Base-by-base conservation (phyloP, 2,888 invertebrate species). In the Rotaria sp. region DNA sequence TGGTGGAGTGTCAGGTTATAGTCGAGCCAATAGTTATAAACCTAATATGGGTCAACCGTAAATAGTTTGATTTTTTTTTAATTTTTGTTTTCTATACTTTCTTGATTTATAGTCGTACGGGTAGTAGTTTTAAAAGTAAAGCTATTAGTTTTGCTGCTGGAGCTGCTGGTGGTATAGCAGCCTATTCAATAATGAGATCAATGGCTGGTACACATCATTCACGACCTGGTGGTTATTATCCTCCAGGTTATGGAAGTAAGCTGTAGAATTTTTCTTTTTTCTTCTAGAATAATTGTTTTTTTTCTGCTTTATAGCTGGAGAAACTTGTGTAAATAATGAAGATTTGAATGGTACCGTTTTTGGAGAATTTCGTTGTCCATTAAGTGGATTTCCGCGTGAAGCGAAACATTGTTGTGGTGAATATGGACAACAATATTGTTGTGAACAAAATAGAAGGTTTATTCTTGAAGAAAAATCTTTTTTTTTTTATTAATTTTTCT, bases 351-450 rank as follows among this genome's bases (percentile, higher is more conserved):
- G 84, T 15, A 84, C 84, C 1, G 2, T 1, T 30, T 84, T 84
- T 18, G 84, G 84, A 41, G 2, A n/a, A 84, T 84, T 84, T 50
- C 84, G 84, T 84, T 84, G 84, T 48, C 84, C 84, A n/a, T 21
- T 84, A 0, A 8, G 48, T 45, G 45, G 48, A 48, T 84, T 84
- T 50, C n/a, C 45, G 10, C 5, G 4, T n/a, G 50, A 50, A n/a
- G 84, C 26, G n/a, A 41, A 15, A 18, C 21, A 45, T n/a, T 84
- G 84, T 48, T 84, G 84, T 84, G 84, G 84, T 48, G 48, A 45
- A 26, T 5, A 15, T 45, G 48, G 26, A n/a, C 30, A 84, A 48
- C 84, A 84, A 84, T 84, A 35, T 24, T 84, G 84, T 84, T 84
- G 84, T 26, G 1, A 7, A 35, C 67, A 35, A 67, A 15, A 3